Evolutionary conservation across 2,888 invertebrate species (phyloP), one percentile per base, ranked within the genome.

Genomic region (Chouioia cunea): DNA sequence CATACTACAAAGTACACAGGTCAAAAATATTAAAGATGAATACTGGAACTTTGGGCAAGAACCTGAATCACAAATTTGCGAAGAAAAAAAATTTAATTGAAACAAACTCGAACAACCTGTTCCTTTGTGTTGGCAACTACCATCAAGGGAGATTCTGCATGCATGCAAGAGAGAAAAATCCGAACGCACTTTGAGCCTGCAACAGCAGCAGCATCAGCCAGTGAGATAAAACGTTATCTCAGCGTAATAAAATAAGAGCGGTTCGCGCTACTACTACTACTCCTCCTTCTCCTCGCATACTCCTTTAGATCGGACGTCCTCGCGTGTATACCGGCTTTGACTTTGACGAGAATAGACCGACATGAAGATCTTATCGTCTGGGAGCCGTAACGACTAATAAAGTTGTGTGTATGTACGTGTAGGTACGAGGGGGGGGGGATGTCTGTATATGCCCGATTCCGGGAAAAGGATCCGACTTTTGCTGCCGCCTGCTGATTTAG

Each of bases 281-380:
- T 36, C 36, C 36, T 36, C 36, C 27, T n/a, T 36, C 36, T 36
- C 36, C 1, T 36, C 36, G 10, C 12, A 36, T 36, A 36, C 27
- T 27, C 27, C 36, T 36, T 36, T n/a, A n/a, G n/a, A n/a, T 22
- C 20, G 20, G 43, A 36, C 59, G 53, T 36, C 36, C 43, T 3
- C 65, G 43, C 48, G 44, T 14, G 50, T 10, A 10, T 12, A 36
- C 36, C 56, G 23, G n/a, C 36, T 36, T n/a, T 59, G 59, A 47
- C 43, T 64, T 70, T 70, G 70, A 65, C 36, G 36, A 62, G 62
- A 62, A 70, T 70, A 65, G 48, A 59, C 58, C 22, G 54, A 12
- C 10, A 36, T 6, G 6, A 36, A 36, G 53, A 65, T 65, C 65
- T 70, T 70, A 65, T 70, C 69, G 46, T 10, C 22, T 4, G n/a